Conservation (phyloP, 2,797 vertebrate genomes). For the Percopsis omiscomaycus region DNA sequence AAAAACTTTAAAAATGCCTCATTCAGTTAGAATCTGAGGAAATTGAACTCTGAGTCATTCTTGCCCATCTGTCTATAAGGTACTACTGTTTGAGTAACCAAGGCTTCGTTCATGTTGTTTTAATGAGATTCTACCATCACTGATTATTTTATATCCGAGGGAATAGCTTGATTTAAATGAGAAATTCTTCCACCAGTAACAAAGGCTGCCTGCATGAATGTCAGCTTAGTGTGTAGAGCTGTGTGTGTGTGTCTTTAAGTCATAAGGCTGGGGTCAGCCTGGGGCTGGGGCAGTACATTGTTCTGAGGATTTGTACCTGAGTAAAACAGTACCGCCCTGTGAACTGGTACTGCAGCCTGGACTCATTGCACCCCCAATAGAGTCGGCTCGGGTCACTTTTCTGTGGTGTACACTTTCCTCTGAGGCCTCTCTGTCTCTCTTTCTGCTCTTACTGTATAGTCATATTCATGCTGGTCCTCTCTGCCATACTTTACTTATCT, state of each 20-base stretch:
- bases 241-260: constrained; percentile 21
- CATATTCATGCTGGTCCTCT: neutral
- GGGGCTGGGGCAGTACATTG: constrained; percentile 8
- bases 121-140: neutral
- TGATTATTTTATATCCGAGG: constrained; percentile 8
- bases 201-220: constrained; percentile 20
- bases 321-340: constrained; percentile 30
- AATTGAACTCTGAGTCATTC: neutral
- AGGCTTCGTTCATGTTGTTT: neutral
- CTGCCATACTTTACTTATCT: constrained; percentile 12
- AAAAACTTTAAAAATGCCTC: no score
- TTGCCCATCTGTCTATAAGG: neutral
- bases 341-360: constrained; percentile 39
- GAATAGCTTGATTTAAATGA: constrained; percentile 18
- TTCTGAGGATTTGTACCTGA: constrained; percentile 45
- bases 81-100: neutral
- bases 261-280: constrained; percentile 33
- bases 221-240: constrained; percentile 5
- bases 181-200: constrained; percentile 9
- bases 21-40: no score
- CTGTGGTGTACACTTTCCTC: neutral
- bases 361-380: constrained; percentile 31
- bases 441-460: neutral
- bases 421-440: neutral
- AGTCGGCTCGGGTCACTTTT: constrained; percentile 22